Evolutionary conservation across 2,113 vertebrate species (phyloP), one percentile per base, ranked within the genome.

Genomic region (Bettongia penicillata): DNA sequence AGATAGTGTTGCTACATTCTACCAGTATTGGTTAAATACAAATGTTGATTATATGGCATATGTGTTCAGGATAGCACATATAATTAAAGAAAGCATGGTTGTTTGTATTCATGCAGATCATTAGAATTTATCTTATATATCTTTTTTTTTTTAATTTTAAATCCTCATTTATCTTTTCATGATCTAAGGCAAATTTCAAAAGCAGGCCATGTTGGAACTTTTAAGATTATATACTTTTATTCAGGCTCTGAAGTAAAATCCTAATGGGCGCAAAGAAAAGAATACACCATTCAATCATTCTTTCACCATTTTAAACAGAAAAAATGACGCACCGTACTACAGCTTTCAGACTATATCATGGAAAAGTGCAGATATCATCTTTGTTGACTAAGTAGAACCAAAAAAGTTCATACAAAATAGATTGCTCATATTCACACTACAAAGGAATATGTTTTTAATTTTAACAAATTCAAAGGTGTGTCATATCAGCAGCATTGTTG

Each of bases 401-500:
- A 98, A 98, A 98, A 97, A 98, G 96, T 99, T 98, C 98, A 98
- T 99, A 99, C 97, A 99, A 99, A 99, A 99, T 98, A 99, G 98
- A 99, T 98, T 98, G 98, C 96, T 99, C 98, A 98, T 99, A 98
- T 98, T 98, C 98, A 99, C 98, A 97, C 98, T 99, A 99, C 97
- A 99, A 99, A 99, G 98, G 50, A 98, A 98, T 97, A 98, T 61
- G 95, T 98, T 98, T 98, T 98, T 97, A 95, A 97, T 98, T 98
- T 98, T 98, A 98, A 98, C 98, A 99, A 99, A 99, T 99, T 99
- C 98, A 98, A 99, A 97, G 98, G 98, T 99, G 99, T 99, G 98
- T 99, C 98, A 98, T 99, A 98, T 99, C 99, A 99, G 99, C 99
- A 99, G 99, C 99, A 99, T 99, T 98, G 98, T 99, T 99, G 99